Conservation (phyloP, 2,113 vertebrate species). For the Myocastor coypus region DNA sequence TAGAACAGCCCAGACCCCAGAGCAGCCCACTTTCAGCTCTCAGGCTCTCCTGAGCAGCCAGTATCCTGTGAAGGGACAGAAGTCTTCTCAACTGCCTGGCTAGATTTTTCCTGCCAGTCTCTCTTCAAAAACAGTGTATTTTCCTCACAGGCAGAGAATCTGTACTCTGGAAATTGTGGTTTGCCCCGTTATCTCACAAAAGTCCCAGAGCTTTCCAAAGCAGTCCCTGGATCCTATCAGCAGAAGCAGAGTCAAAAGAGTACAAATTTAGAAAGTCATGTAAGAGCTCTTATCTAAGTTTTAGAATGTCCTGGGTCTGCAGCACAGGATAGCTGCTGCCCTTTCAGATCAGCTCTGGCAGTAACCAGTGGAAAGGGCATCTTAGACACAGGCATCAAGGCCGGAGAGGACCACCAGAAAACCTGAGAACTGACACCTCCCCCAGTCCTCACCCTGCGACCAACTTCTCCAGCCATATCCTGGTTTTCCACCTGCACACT, state of each 20-base stretch:
- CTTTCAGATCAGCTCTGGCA: neutral
- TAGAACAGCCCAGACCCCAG: neutral
- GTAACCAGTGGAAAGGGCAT: too few species aligned
- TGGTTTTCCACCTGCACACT: fast-evolving
- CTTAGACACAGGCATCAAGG: neutral
- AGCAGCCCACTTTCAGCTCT: neutral
- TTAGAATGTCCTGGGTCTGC: neutral
- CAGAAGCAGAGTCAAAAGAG: conserved; percentile 6
- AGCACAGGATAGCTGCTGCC: neutral
- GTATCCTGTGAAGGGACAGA: neutral
- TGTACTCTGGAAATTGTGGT: neutral
- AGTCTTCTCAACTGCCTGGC: neutral
- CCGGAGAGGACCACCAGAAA: neutral
- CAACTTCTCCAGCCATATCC: neutral
- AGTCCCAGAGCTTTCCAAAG: neutral
- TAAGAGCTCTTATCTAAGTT: neutral
- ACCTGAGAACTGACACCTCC: neutral
- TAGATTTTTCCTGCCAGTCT: neutral
- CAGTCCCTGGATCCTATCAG: neutral
- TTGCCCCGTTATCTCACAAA: neutral
- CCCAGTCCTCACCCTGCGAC: too few species aligned
- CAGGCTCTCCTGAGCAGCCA: neutral
- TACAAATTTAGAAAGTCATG: neutral
- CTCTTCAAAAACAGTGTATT: neutral
- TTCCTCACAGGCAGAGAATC: neutral